Percentiles rank a stretch among this genome's conserved stretches.
Conservation (phyloP, 2,797 vertebrate species). For the Oreonectes daqikongensis region DNA sequence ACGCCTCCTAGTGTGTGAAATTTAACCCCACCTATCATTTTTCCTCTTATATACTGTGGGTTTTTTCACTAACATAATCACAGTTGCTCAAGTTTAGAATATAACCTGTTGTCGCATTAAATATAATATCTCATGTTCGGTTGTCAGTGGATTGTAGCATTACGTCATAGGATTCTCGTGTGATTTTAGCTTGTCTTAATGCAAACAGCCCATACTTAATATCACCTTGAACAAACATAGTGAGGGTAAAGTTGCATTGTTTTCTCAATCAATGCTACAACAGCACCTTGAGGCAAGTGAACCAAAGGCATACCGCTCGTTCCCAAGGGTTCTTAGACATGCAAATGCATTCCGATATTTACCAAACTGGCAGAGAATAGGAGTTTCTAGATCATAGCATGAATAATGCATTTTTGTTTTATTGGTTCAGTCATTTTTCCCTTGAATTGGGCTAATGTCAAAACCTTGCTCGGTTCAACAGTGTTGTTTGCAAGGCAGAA, state of each 20-base stretch:
- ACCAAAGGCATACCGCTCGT: conserved; percentile 29
- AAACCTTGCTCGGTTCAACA: conserved; percentile 24
- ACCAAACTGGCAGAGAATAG: conserved; percentile 46
- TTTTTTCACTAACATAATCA: conserved; percentile 22
- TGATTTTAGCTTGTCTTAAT: conserved; percentile 1
- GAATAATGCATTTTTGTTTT: conserved; percentile 48
- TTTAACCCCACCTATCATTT: conserved; percentile 25
- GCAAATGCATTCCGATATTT: conserved; percentile 49
- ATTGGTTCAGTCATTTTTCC: conserved; percentile 27
- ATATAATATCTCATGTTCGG: not conserved
- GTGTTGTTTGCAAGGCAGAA: not conserved
- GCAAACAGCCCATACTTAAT: not conserved
- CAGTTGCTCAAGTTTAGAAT: not conserved
- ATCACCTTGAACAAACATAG: conserved; percentile 25
- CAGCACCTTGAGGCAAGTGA: conserved; percentile 29
- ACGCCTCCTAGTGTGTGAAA: conserved; percentile 25
- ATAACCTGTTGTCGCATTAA: not conserved
- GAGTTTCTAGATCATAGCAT: conserved; percentile 39
- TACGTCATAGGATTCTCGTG: not conserved
- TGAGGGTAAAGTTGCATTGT: conserved; percentile 32
- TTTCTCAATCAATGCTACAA: conserved; percentile 10
- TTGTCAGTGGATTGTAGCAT: not conserved
- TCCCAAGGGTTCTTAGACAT: conserved; percentile 47
- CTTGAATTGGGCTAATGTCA: conserved; percentile 24
- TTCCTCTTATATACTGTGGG: conserved; percentile 4